Evolutionary conservation across 2,888 invertebrate species (phyloP), one percentile per base, ranked within the genome.

Genomic region (Sisyra nigra): DNA sequence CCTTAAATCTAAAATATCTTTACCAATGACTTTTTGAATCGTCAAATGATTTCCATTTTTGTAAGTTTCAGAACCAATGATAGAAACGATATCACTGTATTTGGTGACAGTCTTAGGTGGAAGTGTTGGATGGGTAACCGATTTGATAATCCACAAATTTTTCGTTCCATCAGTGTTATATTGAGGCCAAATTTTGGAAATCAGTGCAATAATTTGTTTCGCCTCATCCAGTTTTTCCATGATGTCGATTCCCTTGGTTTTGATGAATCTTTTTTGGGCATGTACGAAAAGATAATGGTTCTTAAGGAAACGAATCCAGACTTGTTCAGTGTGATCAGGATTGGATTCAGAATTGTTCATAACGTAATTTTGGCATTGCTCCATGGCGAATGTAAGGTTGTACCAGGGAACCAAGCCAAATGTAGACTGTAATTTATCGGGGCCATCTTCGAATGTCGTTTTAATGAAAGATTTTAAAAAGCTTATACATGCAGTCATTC

Each of bases 281-380:
- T 78, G 75, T 58, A 88, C 76, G 58, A 81, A 54, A 43, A 71
- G 59, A 62, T 76, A 71, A 59, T 74, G 77, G 54, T 79, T 75
- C 1, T 73, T 72, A 2, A 87, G 65, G 55, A 92, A 86, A 52
- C 81, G 78, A 54, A 89, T 87, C 93, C 93, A 93, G 56, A 92
- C 87, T 54, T 84, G 80, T 48, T 85, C 81, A 79, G 84, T 84
- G 35, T 74, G 74, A 52, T 80, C 82, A 2, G 78, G 73, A 49
- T 84, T 82, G 53, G 86, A 80, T 57, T 87, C 85, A 17, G 76
- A 74, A 48, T 77, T 76, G 51, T 71, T 71, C 5, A 75, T 71
- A n/a, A 89, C 68, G 53, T 76, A 85, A 55, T 86, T 85, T 46
- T 75, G 74, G 52, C 87, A 75, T 48, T 89, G 74, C 50, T 72